phyloP scores from a whole-genome alignment of 2,113 vertebrate genomes.

The Daphoenositta chrysoptera region DNA sequence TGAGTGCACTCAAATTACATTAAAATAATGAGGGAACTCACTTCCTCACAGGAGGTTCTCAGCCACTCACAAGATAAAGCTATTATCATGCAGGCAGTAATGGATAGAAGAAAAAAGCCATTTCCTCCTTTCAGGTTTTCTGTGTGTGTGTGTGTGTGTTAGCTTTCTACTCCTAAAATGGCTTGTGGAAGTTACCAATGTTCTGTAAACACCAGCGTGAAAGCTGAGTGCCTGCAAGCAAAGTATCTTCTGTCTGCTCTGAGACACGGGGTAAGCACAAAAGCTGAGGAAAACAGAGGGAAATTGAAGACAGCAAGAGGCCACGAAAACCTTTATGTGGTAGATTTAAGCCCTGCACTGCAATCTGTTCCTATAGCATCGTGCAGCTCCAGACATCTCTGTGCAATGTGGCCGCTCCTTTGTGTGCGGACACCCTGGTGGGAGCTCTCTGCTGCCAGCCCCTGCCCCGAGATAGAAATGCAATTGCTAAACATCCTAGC shows the following conservation, averaged over 20 bases:
- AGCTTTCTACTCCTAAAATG: neutral
- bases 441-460: neutral
- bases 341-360: neutral
- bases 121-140: neutral
- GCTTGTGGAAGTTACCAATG: neutral
- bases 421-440: neutral
- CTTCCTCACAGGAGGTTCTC: conserved; percentile 29
- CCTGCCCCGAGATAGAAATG: neutral
- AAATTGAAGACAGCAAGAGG: neutral
- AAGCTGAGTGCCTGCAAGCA: neutral
- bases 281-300: neutral
- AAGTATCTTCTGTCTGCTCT: neutral
- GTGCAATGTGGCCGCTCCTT: neutral
- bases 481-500: neutral
- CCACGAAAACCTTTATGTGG: neutral
- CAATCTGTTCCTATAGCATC: neutral
- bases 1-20: conserved; percentile 49
- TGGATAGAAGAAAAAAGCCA: conserved; percentile 25
- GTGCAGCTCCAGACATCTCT: neutral
- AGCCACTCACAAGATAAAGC: neutral
- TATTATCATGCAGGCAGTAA: conserved; percentile 30
- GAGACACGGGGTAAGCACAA: neutral
- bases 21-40: conserved; percentile 26
- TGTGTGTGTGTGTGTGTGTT: too few relatives aligned
- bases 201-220: neutral